phyloP scores from a whole-genome alignment of 2,113 vertebrate genomes.

The Ochotona curzoniae region DNA sequence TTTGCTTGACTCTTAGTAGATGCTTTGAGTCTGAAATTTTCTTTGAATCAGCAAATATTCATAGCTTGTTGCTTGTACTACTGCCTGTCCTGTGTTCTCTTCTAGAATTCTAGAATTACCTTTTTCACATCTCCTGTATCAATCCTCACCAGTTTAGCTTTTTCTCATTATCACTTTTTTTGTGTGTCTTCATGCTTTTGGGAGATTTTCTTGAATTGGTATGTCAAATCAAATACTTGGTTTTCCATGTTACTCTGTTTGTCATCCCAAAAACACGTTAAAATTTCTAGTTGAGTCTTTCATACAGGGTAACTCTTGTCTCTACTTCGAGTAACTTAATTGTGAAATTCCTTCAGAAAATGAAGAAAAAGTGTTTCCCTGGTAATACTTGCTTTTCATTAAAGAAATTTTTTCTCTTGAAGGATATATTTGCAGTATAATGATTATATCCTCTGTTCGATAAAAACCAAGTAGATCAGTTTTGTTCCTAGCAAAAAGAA shows the following conservation, averaged over 20 bases:
- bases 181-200: background rate
- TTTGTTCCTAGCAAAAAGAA: background rate
- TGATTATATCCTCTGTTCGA: background rate
- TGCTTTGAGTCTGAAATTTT: background rate
- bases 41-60: background rate
- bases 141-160: background rate
- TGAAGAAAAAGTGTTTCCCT: background rate
- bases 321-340: background rate
- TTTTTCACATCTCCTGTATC: background rate
- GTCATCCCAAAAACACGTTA: background rate
- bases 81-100: background rate
- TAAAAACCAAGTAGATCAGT: background rate
- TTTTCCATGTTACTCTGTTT: background rate
- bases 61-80: background rate
- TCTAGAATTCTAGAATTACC: background rate
- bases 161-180: background rate
- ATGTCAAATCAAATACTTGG: background rate
- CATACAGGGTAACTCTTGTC: background rate
- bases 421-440: background rate
- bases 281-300: background rate
- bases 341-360: constrained; percentile 12
- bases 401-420: background rate
- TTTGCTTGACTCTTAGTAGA: background rate
- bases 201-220: background rate
- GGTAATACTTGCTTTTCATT: background rate